Conservation (phyloP, 1,140 invertebrate species). For the Andrena cerasifolii region DNA sequence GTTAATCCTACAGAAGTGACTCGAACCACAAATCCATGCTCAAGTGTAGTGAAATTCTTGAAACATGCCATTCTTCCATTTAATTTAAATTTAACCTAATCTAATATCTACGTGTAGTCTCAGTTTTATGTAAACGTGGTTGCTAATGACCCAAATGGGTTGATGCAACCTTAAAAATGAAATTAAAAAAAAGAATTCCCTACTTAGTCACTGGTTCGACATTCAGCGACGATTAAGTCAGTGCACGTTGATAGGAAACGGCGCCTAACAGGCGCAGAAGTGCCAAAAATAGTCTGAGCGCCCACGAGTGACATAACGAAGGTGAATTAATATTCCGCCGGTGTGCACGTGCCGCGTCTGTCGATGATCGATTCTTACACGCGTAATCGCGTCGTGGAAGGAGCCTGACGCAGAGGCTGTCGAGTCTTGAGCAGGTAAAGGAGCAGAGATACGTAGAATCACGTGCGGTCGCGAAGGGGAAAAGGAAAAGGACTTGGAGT, state of each 20-base stretch:
- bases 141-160: too few relatives aligned
- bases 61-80: too few relatives aligned
- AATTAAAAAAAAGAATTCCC: not conserved
- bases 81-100: too few relatives aligned
- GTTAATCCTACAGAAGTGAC: too few relatives aligned
- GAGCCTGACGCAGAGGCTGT: not conserved
- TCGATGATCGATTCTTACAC: not conserved
- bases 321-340: not conserved
- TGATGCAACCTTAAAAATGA: too few relatives aligned
- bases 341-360: not conserved
- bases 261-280: not conserved
- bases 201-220: not conserved
- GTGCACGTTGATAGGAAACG: conserved; percentile 1
- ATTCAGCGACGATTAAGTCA: not conserved
- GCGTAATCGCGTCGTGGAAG: not conserved
- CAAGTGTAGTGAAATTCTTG: too few relatives aligned
- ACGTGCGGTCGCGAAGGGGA: not conserved
- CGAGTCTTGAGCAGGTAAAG: too few relatives aligned
- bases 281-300: not conserved
- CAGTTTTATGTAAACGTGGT: too few relatives aligned
- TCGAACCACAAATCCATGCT: too few relatives aligned
- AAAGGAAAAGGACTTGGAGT: conserved; percentile 18
- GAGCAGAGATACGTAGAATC: too few relatives aligned
- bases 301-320: not conserved
- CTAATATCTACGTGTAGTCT: too few relatives aligned